phyloP scores from a whole-genome alignment of 2,888 invertebrate genomes.

The Amphipyra berbera region DNA sequence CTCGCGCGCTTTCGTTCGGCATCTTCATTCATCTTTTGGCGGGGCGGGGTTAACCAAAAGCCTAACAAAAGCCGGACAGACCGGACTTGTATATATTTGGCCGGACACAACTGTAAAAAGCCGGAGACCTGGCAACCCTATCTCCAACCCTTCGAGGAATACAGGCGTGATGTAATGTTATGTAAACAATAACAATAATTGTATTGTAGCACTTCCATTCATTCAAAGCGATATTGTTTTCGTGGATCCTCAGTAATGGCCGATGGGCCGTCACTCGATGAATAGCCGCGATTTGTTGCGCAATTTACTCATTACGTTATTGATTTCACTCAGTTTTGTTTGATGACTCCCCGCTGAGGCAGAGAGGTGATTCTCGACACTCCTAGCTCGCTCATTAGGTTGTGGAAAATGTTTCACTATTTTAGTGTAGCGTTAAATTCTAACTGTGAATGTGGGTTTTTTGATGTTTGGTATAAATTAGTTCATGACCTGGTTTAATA shows the following conservation, averaged over 20 bases:
- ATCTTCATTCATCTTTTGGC: no score
- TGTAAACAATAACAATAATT: constrained; percentile 8
- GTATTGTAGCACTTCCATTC: constrained; percentile 27
- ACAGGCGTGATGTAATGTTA: no score
- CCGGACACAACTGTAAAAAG: no score
- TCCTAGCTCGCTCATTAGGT: constrained; percentile 30
- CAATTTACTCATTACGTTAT: constrained; percentile 87
- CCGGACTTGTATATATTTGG: no score
- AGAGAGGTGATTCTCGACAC: constrained; percentile 58
- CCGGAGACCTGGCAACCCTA: no score
- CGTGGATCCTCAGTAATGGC: constrained; percentile 58
- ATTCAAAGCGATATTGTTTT: constrained; percentile 57
- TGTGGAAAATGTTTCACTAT: constrained; percentile 16
- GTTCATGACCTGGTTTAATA: constrained; percentile 32
- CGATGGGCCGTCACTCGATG: constrained; percentile 60
- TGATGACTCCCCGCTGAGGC: constrained; percentile 78
- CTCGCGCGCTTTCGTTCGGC: no score
- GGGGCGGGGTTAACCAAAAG: no score
- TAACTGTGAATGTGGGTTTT: constrained; percentile 1
- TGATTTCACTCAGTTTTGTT: constrained; percentile 85
- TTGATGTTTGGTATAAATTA: constrained; percentile 13
- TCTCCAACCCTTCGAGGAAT: no score
- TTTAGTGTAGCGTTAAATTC: constrained; percentile 7
- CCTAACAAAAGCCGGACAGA: no score
- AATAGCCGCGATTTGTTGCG: constrained; percentile 76